Base-by-base conservation (phyloP, 2,888 invertebrate genomes). In the Diaphora mendica region DNA sequence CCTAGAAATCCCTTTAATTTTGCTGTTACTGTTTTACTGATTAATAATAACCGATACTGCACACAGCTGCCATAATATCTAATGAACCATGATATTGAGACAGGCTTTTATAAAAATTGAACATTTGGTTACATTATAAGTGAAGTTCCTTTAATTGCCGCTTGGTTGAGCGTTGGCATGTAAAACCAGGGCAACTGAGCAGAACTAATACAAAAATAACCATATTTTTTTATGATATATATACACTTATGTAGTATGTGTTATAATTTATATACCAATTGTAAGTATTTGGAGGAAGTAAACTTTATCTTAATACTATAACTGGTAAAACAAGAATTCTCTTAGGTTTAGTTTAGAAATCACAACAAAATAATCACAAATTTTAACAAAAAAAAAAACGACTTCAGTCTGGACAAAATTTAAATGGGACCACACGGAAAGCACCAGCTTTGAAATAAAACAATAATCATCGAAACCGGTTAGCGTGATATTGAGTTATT, bases 131-230 rank as follows among this genome's bases (percentile, higher is more conserved):
- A 51, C 33, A n/a, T 44, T 64, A 23, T 64, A n/a, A 15, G 26
- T 11, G n/a, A 64, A 48, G 33, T 44, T 51, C 3, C n/a, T 15
- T 48, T 70, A 80, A 78, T 82, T 80, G 59, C 72, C 76, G 69
- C 80, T 74, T 66, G 76, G 75, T 71, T 69, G 81, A 74, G 64
- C 44, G 71, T 62, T 64, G 62, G 42, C 48, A 69, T 71, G 75
- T 82, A 76, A 81, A 73, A 80, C 75, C 72, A 65, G 74, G 23
- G 75, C 82, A 78, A 74, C 75, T 78, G 74, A 39, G 71, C 72
- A 78, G 70, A 64, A 82, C 83, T 81, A 82, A 81, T 77, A 78
- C 71, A 71, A 70, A 76, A 73, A 82, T 82, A 78, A 78, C n/a
- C 35, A n/a, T 26, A 17, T 7, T 8, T 51, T 0, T 55, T 15